Conservation (phyloP, 2,113 vertebrate species). For the Dromas ardeola region DNA sequence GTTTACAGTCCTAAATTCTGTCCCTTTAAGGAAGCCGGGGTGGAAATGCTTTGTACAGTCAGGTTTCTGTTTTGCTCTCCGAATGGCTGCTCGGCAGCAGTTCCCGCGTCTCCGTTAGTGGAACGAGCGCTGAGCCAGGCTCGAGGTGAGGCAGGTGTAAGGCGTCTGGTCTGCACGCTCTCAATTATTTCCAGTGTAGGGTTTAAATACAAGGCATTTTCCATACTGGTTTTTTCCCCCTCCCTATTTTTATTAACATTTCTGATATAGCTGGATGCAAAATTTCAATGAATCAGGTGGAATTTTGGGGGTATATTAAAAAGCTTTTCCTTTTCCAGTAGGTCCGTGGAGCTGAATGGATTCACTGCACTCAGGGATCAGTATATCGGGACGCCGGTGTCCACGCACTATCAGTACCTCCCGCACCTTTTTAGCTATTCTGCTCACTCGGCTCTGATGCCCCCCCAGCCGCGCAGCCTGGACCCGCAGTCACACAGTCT, state of each 20-base stretch:
- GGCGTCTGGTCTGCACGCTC: neutral
- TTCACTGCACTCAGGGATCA: conserved; percentile 93
- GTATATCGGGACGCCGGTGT: conserved; percentile 90
- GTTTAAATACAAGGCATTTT: neutral
- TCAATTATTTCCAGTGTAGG: neutral
- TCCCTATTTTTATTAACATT: accelerated
- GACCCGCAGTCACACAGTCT: conserved; percentile 93
- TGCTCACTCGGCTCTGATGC: conserved; percentile 87
- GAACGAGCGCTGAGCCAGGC: neutral
- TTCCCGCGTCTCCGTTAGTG: neutral
- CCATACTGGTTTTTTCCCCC: neutral
- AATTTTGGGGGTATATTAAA: neutral
- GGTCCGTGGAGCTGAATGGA: conserved; percentile 93
- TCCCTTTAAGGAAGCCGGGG: neutral
- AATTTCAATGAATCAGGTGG: accelerated
- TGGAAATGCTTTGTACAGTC: neutral
- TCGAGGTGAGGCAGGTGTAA: accelerated
- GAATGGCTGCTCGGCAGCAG: neutral
- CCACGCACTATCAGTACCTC: conserved; percentile 93
- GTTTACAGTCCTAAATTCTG: neutral
- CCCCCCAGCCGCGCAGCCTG: conserved; percentile 86
- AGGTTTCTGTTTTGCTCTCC: neutral
- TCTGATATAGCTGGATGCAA: neutral
- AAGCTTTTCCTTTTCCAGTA: conserved; percentile 73
- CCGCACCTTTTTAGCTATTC: conserved; percentile 95